Conservation (phyloP, 2,888 invertebrate genomes). For the Teinopalpus imperialis region DNA sequence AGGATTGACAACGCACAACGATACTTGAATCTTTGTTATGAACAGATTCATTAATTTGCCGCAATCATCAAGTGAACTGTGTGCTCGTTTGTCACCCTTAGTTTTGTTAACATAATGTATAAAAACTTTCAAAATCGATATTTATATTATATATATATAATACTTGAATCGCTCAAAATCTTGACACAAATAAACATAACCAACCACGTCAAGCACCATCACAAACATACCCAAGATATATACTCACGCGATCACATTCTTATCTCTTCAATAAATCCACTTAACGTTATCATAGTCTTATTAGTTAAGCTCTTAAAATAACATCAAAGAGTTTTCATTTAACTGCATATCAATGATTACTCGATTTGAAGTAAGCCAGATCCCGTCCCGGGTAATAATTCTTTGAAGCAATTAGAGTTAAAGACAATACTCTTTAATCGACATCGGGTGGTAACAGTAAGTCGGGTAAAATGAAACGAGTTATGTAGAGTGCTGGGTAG, state of each 20-base stretch:
- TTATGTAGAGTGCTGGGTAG: slow-evolving; percentile 1
- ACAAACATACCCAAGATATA: too few species aligned
- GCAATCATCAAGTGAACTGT: too few species aligned
- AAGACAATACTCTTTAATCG: slow-evolving; percentile 16
- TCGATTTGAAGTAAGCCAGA: neutral
- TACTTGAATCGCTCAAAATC: too few species aligned
- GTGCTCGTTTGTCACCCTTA: too few species aligned
- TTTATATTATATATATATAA: too few species aligned
- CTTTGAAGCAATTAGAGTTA: slow-evolving; percentile 12
- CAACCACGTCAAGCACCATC: too few species aligned
- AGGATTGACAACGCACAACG: too few species aligned
- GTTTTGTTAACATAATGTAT: too few species aligned
- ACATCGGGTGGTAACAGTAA: neutral
- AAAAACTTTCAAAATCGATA: too few species aligned
- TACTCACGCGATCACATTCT: neutral
- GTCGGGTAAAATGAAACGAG: slow-evolving; percentile 6
- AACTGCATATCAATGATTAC: neutral
- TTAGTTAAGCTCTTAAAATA: slow-evolving; percentile 7
- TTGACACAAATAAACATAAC: too few species aligned
- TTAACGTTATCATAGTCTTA: slow-evolving; percentile 2
- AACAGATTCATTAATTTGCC: too few species aligned
- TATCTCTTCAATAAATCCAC: neutral
- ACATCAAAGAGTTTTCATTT: neutral
- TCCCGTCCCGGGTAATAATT: slow-evolving; percentile 3
- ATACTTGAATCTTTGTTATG: too few species aligned